Evolutionary conservation across 1,140 invertebrate species (phyloP), one percentile per base, ranked within the genome.

Genomic region (Eumaeus atala): DNA sequence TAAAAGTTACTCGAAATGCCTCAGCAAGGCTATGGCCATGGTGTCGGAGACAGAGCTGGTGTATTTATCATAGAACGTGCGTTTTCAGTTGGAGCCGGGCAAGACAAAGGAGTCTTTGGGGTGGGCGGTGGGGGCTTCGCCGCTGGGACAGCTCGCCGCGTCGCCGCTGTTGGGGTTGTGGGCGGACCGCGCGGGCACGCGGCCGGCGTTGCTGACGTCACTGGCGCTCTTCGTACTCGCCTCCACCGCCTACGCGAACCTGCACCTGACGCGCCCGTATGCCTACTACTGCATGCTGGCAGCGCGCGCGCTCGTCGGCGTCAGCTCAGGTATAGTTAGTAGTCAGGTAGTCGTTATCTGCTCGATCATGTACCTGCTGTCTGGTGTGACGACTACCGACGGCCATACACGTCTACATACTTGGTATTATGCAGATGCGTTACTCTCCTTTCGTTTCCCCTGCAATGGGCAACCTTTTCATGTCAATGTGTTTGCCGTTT

Each of bases 151-250:
- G 89, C 93, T 97, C 90, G 74, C 96, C 34, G 95, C 95, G 67
- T 96, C 95, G 5, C 95, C 95, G 9, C 74, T 97, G 56, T 90
- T 96, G 54, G 96, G 96, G 12, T 93, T 91, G 89, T 95, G 95
- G 94, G 92, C 92, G 17, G 96, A 96, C 81, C 91, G 90, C 66
- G 77, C 92, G 5, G 91, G 91, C 17, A 91, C 93, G 34, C 90
- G 95, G 50, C 66, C 92, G 40, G 95, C 95, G 0, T 82, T 96
- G 21, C 82, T 95, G 21, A 66, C 91, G 12, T 93, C 94, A 16
- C 80, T 96, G 51, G 76, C 89, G 14, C 76, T 96, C 21, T 96
- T 95, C 74, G 91, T 92, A 18, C 10, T 92, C 0, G 91, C 95
- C n/a, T 96, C 94, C 68, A 89, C 88, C 3, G 79, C 94, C 51